Evolutionary conservation across 2,113 vertebrate genomes (phyloP).

Genomic region (Oreocharis arfaki): DNA sequence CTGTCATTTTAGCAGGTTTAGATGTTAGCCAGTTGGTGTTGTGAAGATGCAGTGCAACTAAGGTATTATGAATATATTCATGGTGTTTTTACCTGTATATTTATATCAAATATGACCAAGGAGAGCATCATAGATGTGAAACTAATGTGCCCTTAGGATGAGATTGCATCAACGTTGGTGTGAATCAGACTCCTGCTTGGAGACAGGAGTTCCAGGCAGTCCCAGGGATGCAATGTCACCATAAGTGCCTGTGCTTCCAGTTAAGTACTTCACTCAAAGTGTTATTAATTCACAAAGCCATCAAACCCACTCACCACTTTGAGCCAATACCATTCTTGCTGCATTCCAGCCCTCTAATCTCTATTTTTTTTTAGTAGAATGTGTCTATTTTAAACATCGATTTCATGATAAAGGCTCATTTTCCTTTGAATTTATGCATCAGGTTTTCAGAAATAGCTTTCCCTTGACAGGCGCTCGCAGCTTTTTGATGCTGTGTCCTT

Average conservation of each 20-base stretch:
- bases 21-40: not conserved
- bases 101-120: not conserved
- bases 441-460: not conserved
- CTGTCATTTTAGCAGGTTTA: not conserved
- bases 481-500: not conserved
- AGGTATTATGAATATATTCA: not conserved
- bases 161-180: not conserved
- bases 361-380: not conserved
- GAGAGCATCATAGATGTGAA: not conserved
- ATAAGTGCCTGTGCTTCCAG: not conserved
- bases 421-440: not conserved
- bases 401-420: not conserved
- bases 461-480: not conserved
- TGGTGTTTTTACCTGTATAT: not conserved
- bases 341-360: not conserved
- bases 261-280: not conserved
- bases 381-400: not conserved
- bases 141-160: not conserved
- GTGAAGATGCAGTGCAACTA: not conserved
- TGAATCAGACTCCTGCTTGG: conserved; percentile 8
- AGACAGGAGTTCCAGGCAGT: not conserved
- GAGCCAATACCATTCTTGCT: not conserved
- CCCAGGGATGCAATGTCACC: not conserved
- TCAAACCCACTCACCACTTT: not conserved
- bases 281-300: not conserved